A percentile compares a stretch with the other conserved stretches of the same genome.
These are phyloP conservation scores for Euschistus heros DNA, from an alignment of 1,140 invertebrate species.

Conservation along the genomic window DNA sequence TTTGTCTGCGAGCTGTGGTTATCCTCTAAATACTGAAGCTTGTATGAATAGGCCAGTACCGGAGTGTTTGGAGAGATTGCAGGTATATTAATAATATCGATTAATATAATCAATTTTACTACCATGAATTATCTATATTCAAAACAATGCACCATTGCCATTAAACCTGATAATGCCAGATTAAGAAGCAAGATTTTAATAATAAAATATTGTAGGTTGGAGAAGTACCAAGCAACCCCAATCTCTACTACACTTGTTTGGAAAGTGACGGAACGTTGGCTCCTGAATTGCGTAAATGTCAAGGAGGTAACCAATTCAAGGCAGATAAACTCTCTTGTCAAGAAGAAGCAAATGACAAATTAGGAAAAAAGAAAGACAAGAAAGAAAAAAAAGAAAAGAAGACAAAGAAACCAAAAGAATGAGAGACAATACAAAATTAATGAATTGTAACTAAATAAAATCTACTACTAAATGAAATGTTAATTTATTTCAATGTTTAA, in stretches of 20 bases:
- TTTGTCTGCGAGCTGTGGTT: background rate
- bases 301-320: background rate
- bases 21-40: background rate
- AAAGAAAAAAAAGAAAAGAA: background rate
- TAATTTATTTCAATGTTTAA: too few species aligned
- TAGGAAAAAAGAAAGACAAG: background rate
- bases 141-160: too few species aligned
- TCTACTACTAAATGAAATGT: too few species aligned
- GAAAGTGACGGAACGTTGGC: background rate
- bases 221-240: background rate
- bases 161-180: too few species aligned
- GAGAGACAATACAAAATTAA: too few species aligned
- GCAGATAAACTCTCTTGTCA: background rate
- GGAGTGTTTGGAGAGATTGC: background rate
- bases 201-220: background rate
- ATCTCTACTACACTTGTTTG: background rate
- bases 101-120: too few species aligned
- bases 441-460: too few species aligned
- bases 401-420: too few species aligned
- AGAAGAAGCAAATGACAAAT: background rate
- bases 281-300: background rate
- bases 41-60: background rate
- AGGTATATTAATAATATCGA: background rate
- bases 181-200: background rate
- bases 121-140: too few species aligned